A percentile compares a stretch with the other conserved stretches of the same genome.
Evolutionary conservation across 2,888 invertebrate species (phyloP).

Genomic region (Nemapogon koenigi): DNA sequence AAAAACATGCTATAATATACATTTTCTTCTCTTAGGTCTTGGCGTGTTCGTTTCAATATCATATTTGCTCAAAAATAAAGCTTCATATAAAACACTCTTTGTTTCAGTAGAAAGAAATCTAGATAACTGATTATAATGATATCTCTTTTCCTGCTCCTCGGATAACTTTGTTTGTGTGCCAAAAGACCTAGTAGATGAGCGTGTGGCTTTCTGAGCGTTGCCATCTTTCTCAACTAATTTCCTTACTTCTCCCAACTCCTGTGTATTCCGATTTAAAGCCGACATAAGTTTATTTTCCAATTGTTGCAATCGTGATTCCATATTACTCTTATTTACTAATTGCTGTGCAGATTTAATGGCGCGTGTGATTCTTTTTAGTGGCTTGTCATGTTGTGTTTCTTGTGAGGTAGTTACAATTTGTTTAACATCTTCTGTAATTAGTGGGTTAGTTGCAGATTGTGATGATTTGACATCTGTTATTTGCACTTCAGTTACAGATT

Average conservation of each 20-base stretch:
- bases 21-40: too few relatives aligned
- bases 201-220: conserved; percentile 15
- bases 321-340: too few relatives aligned
- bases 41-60: too few relatives aligned
- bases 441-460: too few relatives aligned
- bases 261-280: conserved; percentile 45
- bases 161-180: conserved; percentile 27
- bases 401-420: too few relatives aligned
- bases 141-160: conserved; percentile 33
- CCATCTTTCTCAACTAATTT: neutral
- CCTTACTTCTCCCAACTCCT: conserved; percentile 35
- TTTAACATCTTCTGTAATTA: too few relatives aligned
- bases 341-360: too few relatives aligned
- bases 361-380: too few relatives aligned
- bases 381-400: too few relatives aligned
- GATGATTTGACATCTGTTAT: too few relatives aligned
- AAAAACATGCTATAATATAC: too few relatives aligned
- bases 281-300: conserved; percentile 39
- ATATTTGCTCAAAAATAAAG: conserved; percentile 42
- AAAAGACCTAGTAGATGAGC: conserved; percentile 3
- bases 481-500: too few relatives aligned
- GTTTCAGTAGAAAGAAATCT: conserved; percentile 36
- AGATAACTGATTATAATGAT: conserved; percentile 43
- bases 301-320: conserved; percentile 38
- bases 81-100: conserved; percentile 45